These are phyloP conservation scores for Apis dorsata DNA, from an alignment of 1,140 invertebrate genomes.

Conservation along the genomic window DNA sequence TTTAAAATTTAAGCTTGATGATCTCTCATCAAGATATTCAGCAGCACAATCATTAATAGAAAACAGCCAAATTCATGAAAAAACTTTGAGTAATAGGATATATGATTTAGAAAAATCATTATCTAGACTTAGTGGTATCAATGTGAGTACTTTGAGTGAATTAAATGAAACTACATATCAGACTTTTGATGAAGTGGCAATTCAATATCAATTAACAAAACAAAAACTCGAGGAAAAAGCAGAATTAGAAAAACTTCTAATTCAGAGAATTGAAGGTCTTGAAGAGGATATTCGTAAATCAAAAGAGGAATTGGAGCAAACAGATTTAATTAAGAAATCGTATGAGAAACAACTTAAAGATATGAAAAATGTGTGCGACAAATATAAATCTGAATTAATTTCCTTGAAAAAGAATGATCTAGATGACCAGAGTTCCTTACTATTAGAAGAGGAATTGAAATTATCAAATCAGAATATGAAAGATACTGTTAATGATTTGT, in stretches of 20 bases:
- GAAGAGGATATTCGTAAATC: conserved; percentile 68
- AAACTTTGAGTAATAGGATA: conserved; percentile 63
- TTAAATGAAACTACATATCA: conserved; percentile 75
- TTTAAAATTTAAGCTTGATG: conserved; percentile 71
- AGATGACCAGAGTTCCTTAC: neutral
- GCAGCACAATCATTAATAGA: conserved; percentile 68
- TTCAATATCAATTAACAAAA: conserved; percentile 71
- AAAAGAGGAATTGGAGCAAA: conserved; percentile 67
- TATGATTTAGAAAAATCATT: conserved; percentile 67
- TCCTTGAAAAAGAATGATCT: conserved; percentile 28
- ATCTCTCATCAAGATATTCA: conserved; percentile 69
- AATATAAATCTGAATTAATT: conserved; percentile 62
- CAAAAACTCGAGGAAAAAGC: conserved; percentile 73
- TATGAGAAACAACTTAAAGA: conserved; percentile 78
- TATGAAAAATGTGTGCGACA: conserved; percentile 75
- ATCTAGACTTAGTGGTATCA: conserved; percentile 70
- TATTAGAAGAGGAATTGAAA: neutral
- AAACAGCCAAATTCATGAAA: conserved; percentile 67
- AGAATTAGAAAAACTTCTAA: conserved; percentile 68
- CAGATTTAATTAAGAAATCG: conserved; percentile 67
- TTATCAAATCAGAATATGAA: conserved; percentile 15
- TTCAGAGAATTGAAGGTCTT: conserved; percentile 65
- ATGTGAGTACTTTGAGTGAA: conserved; percentile 64
- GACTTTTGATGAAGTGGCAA: conserved; percentile 70
- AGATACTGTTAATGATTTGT: conserved; percentile 6